A percentile compares a stretch with the other conserved stretches of the same genome.
Evolutionary conservation across 2,888 invertebrate species (phyloP).

Genomic region (Drepanosiphum platanoidis): DNA sequence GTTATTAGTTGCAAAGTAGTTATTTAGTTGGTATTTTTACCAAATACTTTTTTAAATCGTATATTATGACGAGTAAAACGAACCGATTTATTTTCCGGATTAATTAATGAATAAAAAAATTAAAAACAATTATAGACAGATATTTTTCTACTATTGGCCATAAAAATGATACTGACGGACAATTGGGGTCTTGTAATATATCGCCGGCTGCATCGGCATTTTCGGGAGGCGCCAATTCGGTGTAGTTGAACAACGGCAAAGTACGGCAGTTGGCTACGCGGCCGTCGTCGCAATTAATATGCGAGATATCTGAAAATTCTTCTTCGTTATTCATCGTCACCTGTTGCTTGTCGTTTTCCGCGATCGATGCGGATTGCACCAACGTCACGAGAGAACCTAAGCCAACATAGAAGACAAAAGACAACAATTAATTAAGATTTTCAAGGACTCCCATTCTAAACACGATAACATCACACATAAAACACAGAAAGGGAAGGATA

Average conservation of each 20-base stretch:
- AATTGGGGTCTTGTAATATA: conserved; percentile 29
- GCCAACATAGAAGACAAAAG: neutral
- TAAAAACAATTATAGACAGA: too few relatives aligned
- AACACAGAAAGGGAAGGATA: too few relatives aligned
- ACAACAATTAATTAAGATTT: neutral
- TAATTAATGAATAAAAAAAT: too few relatives aligned
- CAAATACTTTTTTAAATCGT: too few relatives aligned
- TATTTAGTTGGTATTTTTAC: too few relatives aligned
- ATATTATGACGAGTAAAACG: too few relatives aligned
- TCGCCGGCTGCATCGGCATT: conserved; percentile 8
- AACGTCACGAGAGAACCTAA: neutral
- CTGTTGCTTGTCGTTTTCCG: neutral
- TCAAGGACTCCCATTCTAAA: too few relatives aligned
- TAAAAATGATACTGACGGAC: conserved; percentile 20
- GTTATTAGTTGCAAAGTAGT: too few relatives aligned
- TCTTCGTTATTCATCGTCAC: neutral
- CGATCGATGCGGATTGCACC: neutral
- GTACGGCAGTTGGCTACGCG: conserved; percentile 33
- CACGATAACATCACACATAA: too few relatives aligned
- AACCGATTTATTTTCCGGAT: too few relatives aligned
- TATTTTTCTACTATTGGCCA: too few relatives aligned
- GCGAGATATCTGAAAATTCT: neutral
- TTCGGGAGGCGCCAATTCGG: conserved; percentile 12
- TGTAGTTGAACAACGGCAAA: conserved; percentile 49
- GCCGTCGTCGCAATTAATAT: conserved; percentile 21